Evolutionary conservation across 1,140 invertebrate genomes (phyloP).

Genomic region (Chironomus striatipennis): DNA sequence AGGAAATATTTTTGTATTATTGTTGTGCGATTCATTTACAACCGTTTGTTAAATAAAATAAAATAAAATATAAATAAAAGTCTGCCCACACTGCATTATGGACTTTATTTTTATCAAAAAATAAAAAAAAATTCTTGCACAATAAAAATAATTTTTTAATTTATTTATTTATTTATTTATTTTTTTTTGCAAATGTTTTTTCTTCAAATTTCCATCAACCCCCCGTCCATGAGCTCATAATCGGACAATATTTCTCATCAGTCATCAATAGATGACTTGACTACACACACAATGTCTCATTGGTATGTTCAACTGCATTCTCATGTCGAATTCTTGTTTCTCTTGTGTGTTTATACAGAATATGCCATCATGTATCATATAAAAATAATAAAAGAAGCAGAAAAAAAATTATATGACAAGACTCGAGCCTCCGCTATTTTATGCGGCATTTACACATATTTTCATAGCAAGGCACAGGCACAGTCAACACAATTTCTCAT

Average conservation of each 20-base stretch:
- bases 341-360: constrained; percentile 7
- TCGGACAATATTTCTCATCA: too few species aligned
- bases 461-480: not conserved
- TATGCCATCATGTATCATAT: constrained; percentile 12
- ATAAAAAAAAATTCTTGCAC: too few species aligned
- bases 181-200: too few species aligned
- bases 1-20: not conserved
- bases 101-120: too few species aligned
- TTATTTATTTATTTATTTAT: too few species aligned
- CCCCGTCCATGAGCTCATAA: too few species aligned
- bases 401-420: constrained; percentile 4
- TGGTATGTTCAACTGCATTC: not conserved
- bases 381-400: not conserved
- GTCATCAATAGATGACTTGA: too few species aligned
- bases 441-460: not conserved
- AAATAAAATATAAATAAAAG: too few species aligned
- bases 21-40: constrained; percentile 2
- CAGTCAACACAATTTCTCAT: not conserved
- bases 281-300: not conserved
- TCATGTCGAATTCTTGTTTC: constrained; percentile 7
- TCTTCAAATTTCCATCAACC: too few species aligned
- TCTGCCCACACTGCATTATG: too few species aligned
- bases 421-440: not conserved
- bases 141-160: too few species aligned
- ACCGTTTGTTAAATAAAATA: not conserved